Evolutionary conservation across 1,140 invertebrate species (phyloP), one percentile per base, ranked within the genome.

Genomic region (Sesamia nonagrioides): DNA sequence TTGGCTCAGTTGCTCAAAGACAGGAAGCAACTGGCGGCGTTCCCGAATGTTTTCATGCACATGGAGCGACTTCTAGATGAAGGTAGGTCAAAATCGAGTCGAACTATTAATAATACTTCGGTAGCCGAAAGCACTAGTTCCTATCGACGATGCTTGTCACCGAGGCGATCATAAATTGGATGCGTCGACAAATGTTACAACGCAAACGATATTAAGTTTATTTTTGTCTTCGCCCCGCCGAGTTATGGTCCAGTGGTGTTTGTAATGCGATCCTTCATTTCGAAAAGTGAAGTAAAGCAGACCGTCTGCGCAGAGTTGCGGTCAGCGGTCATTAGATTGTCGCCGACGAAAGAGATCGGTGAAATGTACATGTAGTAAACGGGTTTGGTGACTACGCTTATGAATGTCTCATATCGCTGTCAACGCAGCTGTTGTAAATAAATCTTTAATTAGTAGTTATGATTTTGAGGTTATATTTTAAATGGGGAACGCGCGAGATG

Each of bases 1-100:
- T 97, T 99, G 96, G 99, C 99, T 95, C 99, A 99, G 96, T 97
- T 99, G 96, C 97, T 99, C 91, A 99, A 99, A 97, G 99, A 99
- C 97, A 99, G 99, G 96, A 99, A 99, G 96, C 99, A 99, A 96
- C 97, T 99, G 90, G 98, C 98, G 89, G 99, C 99, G 92, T 99
- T 99, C 96, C 99, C 99, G 83, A 99, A 99, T 97, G 98, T 99
- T 94, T 99, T 99, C 96, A 97, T 99, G 95, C 99, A 99, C 96
- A 97, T 99, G 90, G 99, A 99, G 96, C 97, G 99, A 95, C 97
- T 99, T 87, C 96, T 99, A 91, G 99, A 99, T 94, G 99, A 99
- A 98, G 99, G 99, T 99, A 97, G 97, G 97, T 91, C 76, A 83
- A 81, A 86, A 83, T 85, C 60, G 74, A 61, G 74, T 82, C 54